Base-by-base conservation (phyloP, 1,140 invertebrate genomes). In the Aphelinus certus region DNA sequence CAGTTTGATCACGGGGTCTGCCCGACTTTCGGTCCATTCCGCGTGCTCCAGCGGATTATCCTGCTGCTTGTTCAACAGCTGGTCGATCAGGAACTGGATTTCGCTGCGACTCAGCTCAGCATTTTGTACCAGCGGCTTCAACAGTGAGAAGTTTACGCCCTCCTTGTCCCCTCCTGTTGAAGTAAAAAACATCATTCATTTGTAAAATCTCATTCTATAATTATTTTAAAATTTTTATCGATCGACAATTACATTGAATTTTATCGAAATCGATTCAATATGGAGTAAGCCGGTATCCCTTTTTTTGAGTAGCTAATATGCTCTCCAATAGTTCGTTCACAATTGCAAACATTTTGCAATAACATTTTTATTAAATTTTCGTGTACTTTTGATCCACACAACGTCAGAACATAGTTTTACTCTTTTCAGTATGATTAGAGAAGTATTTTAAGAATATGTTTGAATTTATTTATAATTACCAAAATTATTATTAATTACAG, bases 11-110 rank as follows among this genome's bases (percentile, higher is more conserved):
- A 95, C 90, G 0, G 94, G 94, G 85, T 97, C 95, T 62, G 94
- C 92, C 55, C 94, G 92, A n/a, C 93, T 93, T 90, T 95, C 95
- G 55, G 93, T 94, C 95, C 96, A 97, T 79, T 96, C 94, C 43
- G 93, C 92, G 76, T 94, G 91, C 73, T 93, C 90, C 71, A 88
- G 83, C 1, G 92, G 91, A 78, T 92, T 92, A 80, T 94, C 94
- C 81, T 94, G 92, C 83, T 95, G 94, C 82, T 95, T 96, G 85
- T 96, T 96, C 48, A 97, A 88, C 62, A 97, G 88, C 71, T 94
- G 91, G 84, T 97, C 95, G 81, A 96, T 96, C 7, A 97, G 89
- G 75, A 93, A 92, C 88, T 97, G 95, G 75, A 96, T 93, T 85
- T 97, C 96, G 61, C 91, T 92, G 73, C 94, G 93, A 77, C 93